phyloP scores from a whole-genome alignment of 2,113 vertebrate species.

The Misgurnus anguillicaudatus region DNA sequence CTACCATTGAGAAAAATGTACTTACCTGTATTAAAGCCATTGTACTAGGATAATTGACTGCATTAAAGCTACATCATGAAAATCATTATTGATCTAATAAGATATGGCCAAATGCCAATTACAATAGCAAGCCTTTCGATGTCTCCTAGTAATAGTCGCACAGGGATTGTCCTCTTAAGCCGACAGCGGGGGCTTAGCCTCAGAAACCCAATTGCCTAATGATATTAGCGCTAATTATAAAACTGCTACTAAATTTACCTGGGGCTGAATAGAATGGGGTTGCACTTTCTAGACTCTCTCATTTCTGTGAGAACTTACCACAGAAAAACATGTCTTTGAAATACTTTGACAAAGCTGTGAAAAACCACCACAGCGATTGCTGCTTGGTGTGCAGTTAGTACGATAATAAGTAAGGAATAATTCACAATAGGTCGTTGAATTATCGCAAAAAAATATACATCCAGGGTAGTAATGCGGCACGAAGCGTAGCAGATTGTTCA shows the following conservation, averaged over 20 bases:
- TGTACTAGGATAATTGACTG: neutral
- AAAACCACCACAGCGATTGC: too few species aligned
- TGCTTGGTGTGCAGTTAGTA: too few species aligned
- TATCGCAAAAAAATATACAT: too few species aligned
- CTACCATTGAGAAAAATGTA: neutral
- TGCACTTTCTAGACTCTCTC: neutral
- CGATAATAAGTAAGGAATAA: too few species aligned
- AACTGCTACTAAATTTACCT: conserved; percentile 13
- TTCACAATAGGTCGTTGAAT: too few species aligned
- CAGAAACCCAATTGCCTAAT: conserved; percentile 27
- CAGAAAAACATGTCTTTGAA: neutral
- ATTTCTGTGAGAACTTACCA: neutral
- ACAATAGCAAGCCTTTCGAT: neutral
- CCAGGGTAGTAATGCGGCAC: too few species aligned
- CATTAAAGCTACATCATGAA: conserved; percentile 3
- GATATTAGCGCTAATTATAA: conserved; percentile 36
- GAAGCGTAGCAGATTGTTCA: too few species aligned
- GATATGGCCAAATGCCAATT: neutral
- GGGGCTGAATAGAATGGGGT: neutral
- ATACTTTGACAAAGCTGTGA: too few species aligned
- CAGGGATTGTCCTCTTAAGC: conserved; percentile 34
- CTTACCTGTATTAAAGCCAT: conserved; percentile 16
- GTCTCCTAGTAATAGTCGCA: neutral
- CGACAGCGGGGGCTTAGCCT: conserved; percentile 6
- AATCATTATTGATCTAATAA: conserved; percentile 4